Conservation (phyloP, 2,888 invertebrate species). For the Cepaea hortensis region DNA sequence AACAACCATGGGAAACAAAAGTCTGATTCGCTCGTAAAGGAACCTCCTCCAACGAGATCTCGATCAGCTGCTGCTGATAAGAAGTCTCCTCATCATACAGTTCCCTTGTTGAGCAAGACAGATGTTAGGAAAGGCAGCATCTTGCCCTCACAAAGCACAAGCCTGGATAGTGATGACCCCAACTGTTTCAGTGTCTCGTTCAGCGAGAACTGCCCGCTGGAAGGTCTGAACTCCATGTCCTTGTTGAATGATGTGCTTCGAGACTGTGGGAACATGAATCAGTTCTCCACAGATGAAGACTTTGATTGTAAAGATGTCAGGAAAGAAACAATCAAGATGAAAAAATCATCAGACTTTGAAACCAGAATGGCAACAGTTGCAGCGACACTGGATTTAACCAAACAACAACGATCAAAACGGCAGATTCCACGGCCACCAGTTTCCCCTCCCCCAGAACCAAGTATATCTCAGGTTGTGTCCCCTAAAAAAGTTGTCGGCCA, state of each 20-base stretch:
- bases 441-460: slow-evolving; percentile 63
- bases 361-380: slow-evolving; percentile 67
- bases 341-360: slow-evolving; percentile 65
- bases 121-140: neutral
- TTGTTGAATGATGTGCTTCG: slow-evolving; percentile 65
- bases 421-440: slow-evolving; percentile 66
- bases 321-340: slow-evolving; percentile 28
- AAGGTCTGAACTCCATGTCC: slow-evolving; percentile 64
- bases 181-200: slow-evolving; percentile 19
- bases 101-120: neutral
- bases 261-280: slow-evolving; percentile 52
- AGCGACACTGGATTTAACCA: slow-evolving; percentile 63
- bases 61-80: slow-evolving; percentile 15
- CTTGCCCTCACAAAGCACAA: neutral
- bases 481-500: slow-evolving; percentile 48
- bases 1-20: neutral
- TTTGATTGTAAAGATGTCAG: neutral
- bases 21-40: neutral
- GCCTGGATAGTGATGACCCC: neutral
- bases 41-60: slow-evolving; percentile 18
- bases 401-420: slow-evolving; percentile 59
- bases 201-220: slow-evolving; percentile 53
- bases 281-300: slow-evolving; percentile 46
- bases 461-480: slow-evolving; percentile 46
- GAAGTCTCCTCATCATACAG: neutral